Evolutionary conservation across 2,888 invertebrate genomes (phyloP).

Genomic region (Leptopilina myrica): DNA sequence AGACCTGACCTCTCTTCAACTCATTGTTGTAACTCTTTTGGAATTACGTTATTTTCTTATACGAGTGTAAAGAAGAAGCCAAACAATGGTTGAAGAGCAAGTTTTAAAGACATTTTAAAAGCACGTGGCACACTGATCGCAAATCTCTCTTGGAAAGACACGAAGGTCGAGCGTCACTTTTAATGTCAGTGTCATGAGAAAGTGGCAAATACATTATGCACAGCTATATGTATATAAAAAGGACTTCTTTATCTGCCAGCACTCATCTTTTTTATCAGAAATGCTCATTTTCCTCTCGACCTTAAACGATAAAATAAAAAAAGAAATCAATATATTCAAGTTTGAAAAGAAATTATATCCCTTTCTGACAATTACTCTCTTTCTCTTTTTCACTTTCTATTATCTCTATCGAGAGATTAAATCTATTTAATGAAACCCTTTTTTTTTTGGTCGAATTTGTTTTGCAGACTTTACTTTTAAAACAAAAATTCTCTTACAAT

Average conservation of each 20-base stretch:
- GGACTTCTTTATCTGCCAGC: not conserved
- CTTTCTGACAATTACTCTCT: too few species aligned
- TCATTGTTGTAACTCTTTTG: not conserved
- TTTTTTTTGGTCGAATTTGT: too few species aligned
- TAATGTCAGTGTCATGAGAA: constrained; percentile 32
- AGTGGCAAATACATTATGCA: not conserved
- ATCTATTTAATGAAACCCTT: too few species aligned
- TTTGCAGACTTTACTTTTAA: too few species aligned
- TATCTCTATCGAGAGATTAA: too few species aligned
- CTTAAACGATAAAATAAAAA: not conserved
- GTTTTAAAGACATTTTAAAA: not conserved
- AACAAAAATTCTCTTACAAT: too few species aligned
- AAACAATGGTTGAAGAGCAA: not conserved
- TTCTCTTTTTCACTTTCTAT: too few species aligned
- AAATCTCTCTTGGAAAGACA: constrained; percentile 35
- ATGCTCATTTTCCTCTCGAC: constrained; percentile 1
- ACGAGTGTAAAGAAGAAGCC: constrained; percentile 15
- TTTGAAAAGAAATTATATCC: not conserved
- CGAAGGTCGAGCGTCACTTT: constrained; percentile 24
- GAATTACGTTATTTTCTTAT: not conserved
- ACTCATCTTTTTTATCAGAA: constrained; percentile 5
- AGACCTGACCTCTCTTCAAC: constrained; percentile 43
- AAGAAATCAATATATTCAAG: not conserved
- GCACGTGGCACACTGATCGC: constrained; percentile 35
- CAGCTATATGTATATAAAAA: not conserved